Evolutionary conservation across 2,797 vertebrate species (phyloP), one percentile per base, ranked within the genome.

Genomic region (Hapalemur alaotrensis): DNA sequence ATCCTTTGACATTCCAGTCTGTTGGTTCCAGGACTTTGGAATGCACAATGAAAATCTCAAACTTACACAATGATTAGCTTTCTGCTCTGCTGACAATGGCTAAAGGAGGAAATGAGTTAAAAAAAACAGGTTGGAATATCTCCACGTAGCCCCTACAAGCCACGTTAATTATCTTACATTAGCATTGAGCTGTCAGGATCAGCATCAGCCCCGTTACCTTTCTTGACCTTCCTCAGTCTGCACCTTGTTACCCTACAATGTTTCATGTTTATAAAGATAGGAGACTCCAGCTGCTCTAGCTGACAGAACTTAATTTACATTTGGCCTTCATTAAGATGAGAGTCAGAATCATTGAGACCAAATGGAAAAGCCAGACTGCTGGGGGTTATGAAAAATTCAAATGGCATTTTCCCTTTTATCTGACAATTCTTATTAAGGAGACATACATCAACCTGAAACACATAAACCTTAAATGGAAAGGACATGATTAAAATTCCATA

Each of bases 291-390:
- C 95, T 98, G 97, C 95, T 98, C 87, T 61, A 93, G 97, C 95
- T 96, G 96, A 96, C 95, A 97, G 96, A 97, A 97, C 90, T 95
- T 95, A 96, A 97, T 98, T 98, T 98, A 98, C 94, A 98, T 98
- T 97, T 98, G 98, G 97, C 91, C 97, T 98, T 98, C 96, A 96
- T 98, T 98, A 98, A 97, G 96, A 97, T 90, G 97, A 98, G 94
- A 98, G 96, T 92, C 92, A 97, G 88, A 94, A 98, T 97, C 97
- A 97, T 1, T 97, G 97, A 98, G 96, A 97, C 94, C 96, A 98
- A 98, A 98, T 93, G 89, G 70, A 97, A 98, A 97, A 97, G 54
- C 75, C 97, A 98, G 97, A 97, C 15, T 97, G 84, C 72, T 98
- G 88, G 30, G 98, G 52, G 95, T 97, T 97, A 98, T 98, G 97